Evolutionary conservation across 2,888 invertebrate genomes (phyloP).

Genomic region (Spilosoma lubricipeda): DNA sequence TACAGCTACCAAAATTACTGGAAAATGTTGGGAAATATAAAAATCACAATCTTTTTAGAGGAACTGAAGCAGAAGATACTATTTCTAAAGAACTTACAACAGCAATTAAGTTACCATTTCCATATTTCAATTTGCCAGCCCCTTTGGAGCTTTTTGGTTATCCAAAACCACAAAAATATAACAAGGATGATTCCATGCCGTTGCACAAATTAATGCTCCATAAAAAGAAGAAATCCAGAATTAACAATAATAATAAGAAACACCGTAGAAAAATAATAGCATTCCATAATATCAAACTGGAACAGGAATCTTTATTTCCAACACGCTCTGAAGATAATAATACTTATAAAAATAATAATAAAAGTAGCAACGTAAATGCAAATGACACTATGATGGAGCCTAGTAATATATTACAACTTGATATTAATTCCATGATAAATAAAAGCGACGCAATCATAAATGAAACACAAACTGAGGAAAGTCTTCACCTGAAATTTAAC

Average conservation of each 20-base stretch:
- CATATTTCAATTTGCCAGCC: constrained; percentile 70
- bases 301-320: constrained; percentile 56
- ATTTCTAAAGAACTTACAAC: constrained; percentile 62
- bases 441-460: constrained; percentile 51
- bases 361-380: constrained; percentile 30
- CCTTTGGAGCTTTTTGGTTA: constrained; percentile 67
- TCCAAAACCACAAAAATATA: constrained; percentile 55
- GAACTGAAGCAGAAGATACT: constrained; percentile 49
- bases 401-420: constrained; percentile 36
- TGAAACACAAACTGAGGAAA: constrained; percentile 60
- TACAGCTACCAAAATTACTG: constrained; percentile 71
- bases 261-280: constrained; percentile 73
- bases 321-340: constrained; percentile 51
- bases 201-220: constrained; percentile 73
- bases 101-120: constrained; percentile 64
- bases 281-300: constrained; percentile 69
- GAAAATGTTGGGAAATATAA: constrained; percentile 55
- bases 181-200: constrained; percentile 58
- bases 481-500: constrained; percentile 63
- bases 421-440: constrained; percentile 41
- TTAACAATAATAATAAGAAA: constrained; percentile 68
- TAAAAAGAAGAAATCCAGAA: constrained; percentile 75
- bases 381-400: constrained; percentile 36
- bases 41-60: constrained; percentile 46
- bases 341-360: constrained; percentile 42